Evolutionary conservation across 2,797 vertebrate species (phyloP), one percentile per base, ranked within the genome.

Genomic region (Siniperca obscura): DNA sequence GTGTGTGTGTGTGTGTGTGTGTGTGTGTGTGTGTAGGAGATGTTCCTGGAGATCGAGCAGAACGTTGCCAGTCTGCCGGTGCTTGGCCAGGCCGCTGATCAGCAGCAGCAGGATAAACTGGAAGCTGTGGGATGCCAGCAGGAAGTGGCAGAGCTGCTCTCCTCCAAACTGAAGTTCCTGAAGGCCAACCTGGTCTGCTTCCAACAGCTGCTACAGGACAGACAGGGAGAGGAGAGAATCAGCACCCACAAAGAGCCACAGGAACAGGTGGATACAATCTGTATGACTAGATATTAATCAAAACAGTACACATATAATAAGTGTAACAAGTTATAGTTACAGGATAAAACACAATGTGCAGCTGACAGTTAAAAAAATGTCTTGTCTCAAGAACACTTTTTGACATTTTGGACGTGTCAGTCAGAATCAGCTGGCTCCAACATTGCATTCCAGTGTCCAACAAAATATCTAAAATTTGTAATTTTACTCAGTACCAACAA

Each of bases 21-120:
- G 60, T 61, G 36, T 76, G 30, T 30, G 30, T 30, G 30, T 30
- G 30, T 30, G 30, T 30, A 98, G 98, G 95, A 95, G 61, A 96
- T 95, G 94, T 94, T 98, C 84, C 93, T 94, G 81, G 97, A 99
- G 90, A 96, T 98, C 44, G 97, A 99, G 91, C 95, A 94, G 90
- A 97, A 96, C 85, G 93, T 98, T 2, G 74, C 87, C 70, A 83
- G 79, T 64, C 87, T 97, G 72, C 70, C 96, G 27, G 92, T 92
- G n/a, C 46, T 82, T 34, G 55, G 72, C 22, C 72, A 2, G 8
- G 36, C 53, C 1, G 3, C 61, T 0, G 78, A 73, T 12, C 71
- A 22, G 27, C 85, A 85, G 42, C 82, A 87, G 34, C 74, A 25
- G 34, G 70, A 6, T 16, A 80, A 82, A 21, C 22, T 17, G 62